Percentiles rank a stretch among this genome's conserved stretches.
Conservation (phyloP, 2,888 invertebrate genomes). For the Drosophila leonis region DNA sequence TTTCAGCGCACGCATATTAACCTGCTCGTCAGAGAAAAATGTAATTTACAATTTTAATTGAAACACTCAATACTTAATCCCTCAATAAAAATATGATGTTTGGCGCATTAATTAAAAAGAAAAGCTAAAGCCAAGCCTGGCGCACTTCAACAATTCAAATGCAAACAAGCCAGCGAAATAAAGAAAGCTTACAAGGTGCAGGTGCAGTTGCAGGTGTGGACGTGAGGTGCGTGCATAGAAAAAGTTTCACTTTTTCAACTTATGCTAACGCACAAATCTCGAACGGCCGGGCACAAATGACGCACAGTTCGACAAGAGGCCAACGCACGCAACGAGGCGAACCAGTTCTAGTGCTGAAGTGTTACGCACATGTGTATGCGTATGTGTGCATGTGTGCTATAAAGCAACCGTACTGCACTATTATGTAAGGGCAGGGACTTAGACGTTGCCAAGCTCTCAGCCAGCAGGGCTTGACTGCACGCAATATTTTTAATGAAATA, state of each 20-base stretch:
- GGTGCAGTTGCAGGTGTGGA: not conserved
- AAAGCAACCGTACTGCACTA: slow-evolving; percentile 28
- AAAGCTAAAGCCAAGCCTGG: slow-evolving; percentile 41
- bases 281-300: slow-evolving; percentile 64
- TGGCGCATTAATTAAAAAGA: slow-evolving; percentile 69
- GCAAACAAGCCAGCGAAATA: slow-evolving; percentile 10
- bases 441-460: slow-evolving; percentile 37
- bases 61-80: not conserved
- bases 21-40: not conserved
- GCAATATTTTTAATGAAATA: slow-evolving; percentile 80
- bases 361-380: slow-evolving; percentile 61
- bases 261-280: slow-evolving; percentile 31
- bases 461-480: slow-evolving; percentile 39
- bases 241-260: slow-evolving; percentile 49
- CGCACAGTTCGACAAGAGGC: slow-evolving; percentile 25
- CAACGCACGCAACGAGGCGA: slow-evolving; percentile 50
- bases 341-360: slow-evolving; percentile 56
- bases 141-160: slow-evolving; percentile 67
- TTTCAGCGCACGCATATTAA: not conserved
- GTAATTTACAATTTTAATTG: slow-evolving; percentile 9
- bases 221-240: slow-evolving; percentile 25
- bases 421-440: slow-evolving; percentile 18
- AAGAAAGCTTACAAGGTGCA: slow-evolving; percentile 20
- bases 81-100: slow-evolving; percentile 11
- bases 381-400: slow-evolving; percentile 22